Base-by-base conservation (phyloP, 2,113 vertebrate species). In the Porphyrio hochstetteri region DNA sequence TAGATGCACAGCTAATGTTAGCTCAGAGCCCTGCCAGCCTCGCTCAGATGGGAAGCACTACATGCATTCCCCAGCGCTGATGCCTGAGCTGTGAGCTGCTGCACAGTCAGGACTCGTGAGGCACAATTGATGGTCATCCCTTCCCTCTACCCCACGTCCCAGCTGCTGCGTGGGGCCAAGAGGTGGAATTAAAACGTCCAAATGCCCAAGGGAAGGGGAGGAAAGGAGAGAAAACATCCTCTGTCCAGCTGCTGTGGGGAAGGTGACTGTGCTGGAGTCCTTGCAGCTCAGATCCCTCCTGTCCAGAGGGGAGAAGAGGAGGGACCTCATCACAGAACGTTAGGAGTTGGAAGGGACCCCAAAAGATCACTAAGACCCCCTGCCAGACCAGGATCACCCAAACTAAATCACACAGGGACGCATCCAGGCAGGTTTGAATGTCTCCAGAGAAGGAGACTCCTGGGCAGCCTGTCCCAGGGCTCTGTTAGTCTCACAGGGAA, bases 41-140 rank as follows among this genome's bases (percentile, higher is more conserved):
- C 59, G 16, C 33, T 76, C 28, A 82, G 63, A 70, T 2, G 6
- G 12, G n/a, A 81, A 93, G 56, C 57, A 56, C 50, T 19, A 13
- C 16, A 42, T 27, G n/a, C 60, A 82, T 59, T 67, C 70, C 88
- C 53, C 56, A 1, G 4, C 38, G 64, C 48, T 70, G 35, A 20
- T 25, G 53, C 21, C 72, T 33, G 13, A 89, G 52, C 29, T 16
- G 16, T 16, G 38, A 79, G 63, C 40, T 18, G 2, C 64, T 0
- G 0, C 57, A 14, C 0, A 0, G 46, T 19, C 40, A 55, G 53
- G 67, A 77, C 13, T 24, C 5, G 2, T 2, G 5, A 46, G 19
- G 27, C 21, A 5, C 17, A 59, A 63, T 7, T 0, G 0, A 21
- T 4, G 63, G 46, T 25, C 29, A 69, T 23, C 8, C 19, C 14